Base-by-base conservation (phyloP, 2,797 vertebrate genomes). In the Epinephelus coioides region DNA sequence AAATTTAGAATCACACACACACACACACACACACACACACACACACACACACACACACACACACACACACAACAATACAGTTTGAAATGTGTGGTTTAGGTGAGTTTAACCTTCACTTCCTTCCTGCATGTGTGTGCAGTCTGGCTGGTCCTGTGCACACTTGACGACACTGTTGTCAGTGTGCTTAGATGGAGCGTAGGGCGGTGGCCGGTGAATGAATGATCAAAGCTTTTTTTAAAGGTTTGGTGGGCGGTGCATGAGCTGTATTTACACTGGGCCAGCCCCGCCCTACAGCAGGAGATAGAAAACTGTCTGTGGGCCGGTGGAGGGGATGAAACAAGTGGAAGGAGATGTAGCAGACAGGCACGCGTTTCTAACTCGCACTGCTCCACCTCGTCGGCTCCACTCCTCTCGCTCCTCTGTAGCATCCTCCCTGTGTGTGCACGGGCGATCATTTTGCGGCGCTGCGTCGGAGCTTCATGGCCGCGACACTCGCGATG, bases 401-500 rank as follows among this genome's bases (percentile, higher is more conserved):
- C 76, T 83, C 23, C 68, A 15, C 61, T 79, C 67, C 63, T 73
- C 25, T 59, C 78, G 0, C 47, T 25, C 10, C 76, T 25, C 80
- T 2, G 68, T 76, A 82, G 88, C 93, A 84, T 92, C 90, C 64
- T 69, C 60, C 40, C 69, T 17, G 34, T 78, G 66, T 79, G 55
- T 78, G 55, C 61, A 64, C 79, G 49, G 68, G 46, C 65, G 69
- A 72, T 69, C 63, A 7, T 64, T 43, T 56, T 51, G 77, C 76
- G 81, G 69, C 3, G 86, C 78, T 80, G 88, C 87, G 49, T 77
- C 86, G 88, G 87, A 91, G 88, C 86, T 94, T 86, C 90, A 99
- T 99, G 97, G 97, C 98, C 87, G 97, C 98, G 85, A 94, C 97
- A 91, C 94, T 98, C 84, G 75, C 94, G 87, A 96, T 95, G 94